Evolutionary conservation across 1,140 invertebrate species (phyloP), one percentile per base, ranked within the genome.

Genomic region (Drosophila busckii): DNA sequence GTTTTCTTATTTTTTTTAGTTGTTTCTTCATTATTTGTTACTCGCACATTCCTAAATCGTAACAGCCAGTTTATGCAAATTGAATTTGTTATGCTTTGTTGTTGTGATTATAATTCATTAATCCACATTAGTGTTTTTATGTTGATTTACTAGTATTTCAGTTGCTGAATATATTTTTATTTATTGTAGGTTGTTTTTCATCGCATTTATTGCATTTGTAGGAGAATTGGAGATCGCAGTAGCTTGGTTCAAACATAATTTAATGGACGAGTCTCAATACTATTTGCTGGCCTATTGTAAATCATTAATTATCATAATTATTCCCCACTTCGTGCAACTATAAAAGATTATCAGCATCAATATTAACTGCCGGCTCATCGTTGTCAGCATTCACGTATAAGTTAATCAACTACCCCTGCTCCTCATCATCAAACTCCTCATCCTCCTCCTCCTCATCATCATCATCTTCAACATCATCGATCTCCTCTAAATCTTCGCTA

Each of bases 51-150:
- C 42, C 31, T 70, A 71, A 76, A 76, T 71, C 73, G 67, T 78
- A 68, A 78, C 71, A 78, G 71, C 71, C 73, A 78, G 68, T 60
- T 68, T 59, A 55, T 71, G 73, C 71, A 78, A 80, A 71, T 71
- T n/a, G 67, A 80, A 71, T 67, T 59, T 32, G 7, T 75, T 53
- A 25, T 75, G 49, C 52, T 67, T 22, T 56, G 35, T 61, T 64
- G 37, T 41, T 55, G 59, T 59, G 41, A 64, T 71, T 62, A 66
- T 78, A 66, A 50, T 80, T 73, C 58, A 80, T 50, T 71, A 42
- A 40, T 63, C 63, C 62, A 67, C 67, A 49, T 63, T 67, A 60
- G 25, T 54, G 29, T 41, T 15, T 59, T 37, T 53, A 5, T 28
- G 50, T 70, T 13, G 15, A 35, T 48, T 48, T 34, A 23, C 41